Conservation (phyloP, 2,888 invertebrate species). For the Portevinia maculata region DNA sequence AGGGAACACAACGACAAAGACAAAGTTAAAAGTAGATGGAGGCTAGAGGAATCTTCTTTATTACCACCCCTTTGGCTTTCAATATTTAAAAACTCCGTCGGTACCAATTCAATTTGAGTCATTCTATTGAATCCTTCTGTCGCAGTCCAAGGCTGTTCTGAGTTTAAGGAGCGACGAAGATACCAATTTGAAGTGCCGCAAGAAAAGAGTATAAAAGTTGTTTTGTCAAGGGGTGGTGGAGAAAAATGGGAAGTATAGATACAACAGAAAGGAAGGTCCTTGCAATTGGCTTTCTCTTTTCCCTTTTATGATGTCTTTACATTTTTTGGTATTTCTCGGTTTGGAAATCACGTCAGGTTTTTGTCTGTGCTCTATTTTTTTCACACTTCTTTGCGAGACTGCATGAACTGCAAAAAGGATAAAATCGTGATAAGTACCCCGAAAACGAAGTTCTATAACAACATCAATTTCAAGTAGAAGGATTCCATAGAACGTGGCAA, state of each 20-base stretch:
- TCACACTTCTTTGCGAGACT: slow-evolving; percentile 36
- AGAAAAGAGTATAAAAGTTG: slow-evolving; percentile 57
- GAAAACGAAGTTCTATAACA: slow-evolving; percentile 46
- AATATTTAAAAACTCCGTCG: slow-evolving; percentile 51
- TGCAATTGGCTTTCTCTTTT: slow-evolving; percentile 52
- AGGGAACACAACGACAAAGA: slow-evolving; percentile 12
- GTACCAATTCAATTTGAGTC: slow-evolving; percentile 66
- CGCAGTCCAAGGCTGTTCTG: slow-evolving; percentile 31
- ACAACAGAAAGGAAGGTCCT: slow-evolving; percentile 44
- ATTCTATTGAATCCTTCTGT: too few relatives aligned
- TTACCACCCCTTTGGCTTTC: slow-evolving; percentile 19
- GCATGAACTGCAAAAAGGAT: slow-evolving; percentile 66
- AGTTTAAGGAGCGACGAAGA: slow-evolving; percentile 9
- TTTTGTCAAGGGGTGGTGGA: slow-evolving; percentile 41
- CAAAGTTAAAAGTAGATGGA: slow-evolving; percentile 3
- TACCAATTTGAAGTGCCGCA: slow-evolving; percentile 59
- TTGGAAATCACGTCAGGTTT: slow-evolving; percentile 67
- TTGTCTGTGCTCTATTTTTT: slow-evolving; percentile 48
- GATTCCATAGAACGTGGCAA: slow-evolving; percentile 49
- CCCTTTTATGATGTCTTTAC: slow-evolving; percentile 37
- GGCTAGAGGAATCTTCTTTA: slow-evolving; percentile 17
- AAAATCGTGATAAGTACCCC: slow-evolving; percentile 72
- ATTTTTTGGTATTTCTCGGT: slow-evolving; percentile 22
- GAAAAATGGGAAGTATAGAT: slow-evolving; percentile 10
- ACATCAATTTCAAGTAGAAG: slow-evolving; percentile 49